Base-by-base conservation (phyloP, 2,888 invertebrate genomes). In the Cepaea hortensis region DNA sequence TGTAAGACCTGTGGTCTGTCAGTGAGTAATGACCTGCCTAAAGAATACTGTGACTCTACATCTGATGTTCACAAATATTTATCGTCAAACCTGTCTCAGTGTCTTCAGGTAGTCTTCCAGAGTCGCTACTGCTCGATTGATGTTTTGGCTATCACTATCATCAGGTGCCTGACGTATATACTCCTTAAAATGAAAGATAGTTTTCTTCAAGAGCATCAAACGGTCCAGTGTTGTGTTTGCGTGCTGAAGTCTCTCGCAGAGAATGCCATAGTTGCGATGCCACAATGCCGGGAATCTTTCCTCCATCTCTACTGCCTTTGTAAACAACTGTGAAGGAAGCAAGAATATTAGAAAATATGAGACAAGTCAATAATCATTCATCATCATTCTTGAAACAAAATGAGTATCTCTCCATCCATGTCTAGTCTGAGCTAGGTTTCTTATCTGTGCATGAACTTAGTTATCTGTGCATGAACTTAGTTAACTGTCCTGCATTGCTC, bases 231-330 rank as follows among this genome's bases (percentile, higher is more conserved):
- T 11, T n/a, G 85, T 79, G 46, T 76, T 61, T 0, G 62, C 70
- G 13, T 76, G 75, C n/a, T 75, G 61, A 87, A 93, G 88, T 75
- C 89, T 89, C 81, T 92, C 91, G 89, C 92, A 91, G 18, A 90
- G 92, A 35, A 94, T 89, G 20, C 93, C 94, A 85, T 91, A 93
- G 90, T 94, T 94, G 79, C 93, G 93, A 89, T 94, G 93, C 93
- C 93, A 94, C 89, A 92, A 93, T 20, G 82, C 86, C 3, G 94
- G 94, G 48, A 92, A 90, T 6, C 87, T 87, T n/a, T 86, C 77
- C 62, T 91, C 87, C 3, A 87, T 80, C 48, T 91, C 89, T 2
- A 93, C 90, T 3, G 93, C 93, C 50, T 89, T 84, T 76, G 90
- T 90, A 88, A 93, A 94, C 20, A 94, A 84, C 93, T 93, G 91